These are phyloP conservation scores for Pitangus sulphuratus DNA, from an alignment of 2,797 vertebrate genomes.

Conservation along the genomic window DNA sequence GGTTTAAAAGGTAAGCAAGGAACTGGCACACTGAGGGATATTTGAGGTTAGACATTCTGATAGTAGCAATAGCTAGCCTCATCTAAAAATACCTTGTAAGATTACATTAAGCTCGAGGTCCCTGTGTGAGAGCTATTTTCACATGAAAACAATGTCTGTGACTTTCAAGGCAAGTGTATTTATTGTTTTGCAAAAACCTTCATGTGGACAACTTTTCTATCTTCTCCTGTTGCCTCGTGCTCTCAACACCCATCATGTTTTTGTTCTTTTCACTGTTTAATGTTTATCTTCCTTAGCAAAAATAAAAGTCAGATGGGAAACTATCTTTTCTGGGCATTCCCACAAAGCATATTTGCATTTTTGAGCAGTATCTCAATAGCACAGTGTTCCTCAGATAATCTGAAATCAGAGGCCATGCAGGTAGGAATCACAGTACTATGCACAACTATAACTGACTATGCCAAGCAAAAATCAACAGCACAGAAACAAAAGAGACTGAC, in stretches of 20 bases:
- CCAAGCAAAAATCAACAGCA: background rate
- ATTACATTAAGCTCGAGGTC: background rate
- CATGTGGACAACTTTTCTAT: background rate
- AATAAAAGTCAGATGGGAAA: slow-evolving; percentile 37
- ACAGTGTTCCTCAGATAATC: slow-evolving; percentile 10
- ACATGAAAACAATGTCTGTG: background rate
- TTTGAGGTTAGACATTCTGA: slow-evolving; percentile 33
- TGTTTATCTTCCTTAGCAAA: slow-evolving; percentile 32
- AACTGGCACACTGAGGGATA: background rate
- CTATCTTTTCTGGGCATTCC: slow-evolving; percentile 47
- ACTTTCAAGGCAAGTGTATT: background rate
- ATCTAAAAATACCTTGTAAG: slow-evolving; percentile 51
- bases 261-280: slow-evolving; percentile 28
- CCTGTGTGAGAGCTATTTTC: background rate
- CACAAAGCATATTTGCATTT: slow-evolving; percentile 56
- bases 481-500: background rate
- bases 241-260: background rate
- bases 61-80: background rate
- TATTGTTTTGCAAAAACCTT: background rate
- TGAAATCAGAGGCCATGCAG: slow-evolving; percentile 42
- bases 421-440: slow-evolving; percentile 26
- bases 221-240: background rate
- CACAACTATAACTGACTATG: background rate
- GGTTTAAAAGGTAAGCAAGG: slow-evolving; percentile 31
- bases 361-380: slow-evolving; percentile 40